These are phyloP conservation scores for Coptodon bakossiorum DNA, from an alignment of 2,113 vertebrate genomes.

Conservation along the genomic window DNA sequence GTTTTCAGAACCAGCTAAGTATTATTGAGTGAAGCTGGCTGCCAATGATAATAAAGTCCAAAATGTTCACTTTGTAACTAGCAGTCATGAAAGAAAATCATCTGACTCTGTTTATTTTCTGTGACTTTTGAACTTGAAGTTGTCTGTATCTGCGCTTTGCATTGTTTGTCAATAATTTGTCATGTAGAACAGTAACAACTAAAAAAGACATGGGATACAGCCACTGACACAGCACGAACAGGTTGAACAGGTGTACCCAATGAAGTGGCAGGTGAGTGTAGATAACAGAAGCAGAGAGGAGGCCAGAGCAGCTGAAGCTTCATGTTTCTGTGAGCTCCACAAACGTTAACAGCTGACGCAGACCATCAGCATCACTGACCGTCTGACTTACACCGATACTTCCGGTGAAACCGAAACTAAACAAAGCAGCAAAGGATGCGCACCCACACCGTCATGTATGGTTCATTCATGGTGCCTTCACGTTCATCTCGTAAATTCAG, in stretches of 20 bases:
- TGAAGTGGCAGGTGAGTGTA: background rate
- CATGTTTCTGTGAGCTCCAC: background rate
- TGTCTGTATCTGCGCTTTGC: too few species aligned
- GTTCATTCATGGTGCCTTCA: background rate
- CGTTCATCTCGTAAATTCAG: background rate
- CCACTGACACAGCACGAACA: accelerated
- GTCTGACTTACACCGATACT: background rate
- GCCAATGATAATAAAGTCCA: too few species aligned
- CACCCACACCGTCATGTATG: background rate
- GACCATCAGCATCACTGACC: background rate
- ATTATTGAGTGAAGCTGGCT: too few species aligned
- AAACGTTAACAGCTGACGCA: background rate
- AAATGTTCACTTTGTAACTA: too few species aligned
- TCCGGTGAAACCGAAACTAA: background rate
- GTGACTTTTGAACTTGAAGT: too few species aligned
- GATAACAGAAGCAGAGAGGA: background rate
- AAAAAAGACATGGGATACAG: too few species aligned
- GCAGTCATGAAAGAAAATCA: too few species aligned
- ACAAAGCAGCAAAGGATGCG: accelerated
- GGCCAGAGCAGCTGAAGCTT: background rate
- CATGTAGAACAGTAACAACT: too few species aligned
- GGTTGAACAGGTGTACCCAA: background rate
- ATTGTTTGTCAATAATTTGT: too few species aligned
- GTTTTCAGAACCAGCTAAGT: too few species aligned
- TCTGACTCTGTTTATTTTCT: too few species aligned